phyloP scores from a whole-genome alignment of 2,888 invertebrate genomes.

The Schizotus pectinicornis region DNA sequence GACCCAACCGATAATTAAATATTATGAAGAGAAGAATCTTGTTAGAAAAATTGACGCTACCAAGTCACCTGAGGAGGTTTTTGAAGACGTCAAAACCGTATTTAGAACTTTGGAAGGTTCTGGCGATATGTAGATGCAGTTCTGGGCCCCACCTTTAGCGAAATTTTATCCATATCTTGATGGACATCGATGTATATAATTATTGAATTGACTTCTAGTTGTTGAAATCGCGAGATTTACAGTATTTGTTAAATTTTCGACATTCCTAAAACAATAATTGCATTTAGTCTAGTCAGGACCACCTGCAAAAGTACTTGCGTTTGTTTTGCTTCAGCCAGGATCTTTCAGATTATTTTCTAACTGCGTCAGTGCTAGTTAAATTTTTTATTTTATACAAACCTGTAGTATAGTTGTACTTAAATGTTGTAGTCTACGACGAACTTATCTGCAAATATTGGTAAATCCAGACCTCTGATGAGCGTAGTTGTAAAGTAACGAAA shows the following conservation, averaged over 20 bases:
- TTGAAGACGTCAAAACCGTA: slow-evolving; percentile 49
- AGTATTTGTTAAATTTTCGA: slow-evolving; percentile 1
- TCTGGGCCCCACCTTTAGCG: background rate
- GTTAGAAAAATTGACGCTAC: slow-evolving; percentile 80
- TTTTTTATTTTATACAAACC: background rate
- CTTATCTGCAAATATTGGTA: no score
- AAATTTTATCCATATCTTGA: no score
- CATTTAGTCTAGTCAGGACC: slow-evolving; percentile 27
- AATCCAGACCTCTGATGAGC: no score
- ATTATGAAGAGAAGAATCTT: slow-evolving; percentile 74
- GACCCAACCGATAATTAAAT: slow-evolving; percentile 88
- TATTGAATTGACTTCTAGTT: background rate
- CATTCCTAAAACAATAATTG: slow-evolving; percentile 21
- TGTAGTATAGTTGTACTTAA: no score
- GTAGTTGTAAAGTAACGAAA: no score
- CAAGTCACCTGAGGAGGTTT: slow-evolving; percentile 69
- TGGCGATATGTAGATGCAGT: background rate
- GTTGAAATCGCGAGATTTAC: background rate
- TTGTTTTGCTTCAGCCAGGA: background rate
- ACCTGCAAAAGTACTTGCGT: background rate
- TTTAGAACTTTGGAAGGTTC: slow-evolving; percentile 35
- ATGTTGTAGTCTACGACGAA: no score
- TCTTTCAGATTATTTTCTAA: background rate
- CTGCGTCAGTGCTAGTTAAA: background rate
- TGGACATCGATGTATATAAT: slow-evolving; percentile 10